Conservation (phyloP, 2,888 invertebrate genomes). For the Cacoxenus indagator region DNA sequence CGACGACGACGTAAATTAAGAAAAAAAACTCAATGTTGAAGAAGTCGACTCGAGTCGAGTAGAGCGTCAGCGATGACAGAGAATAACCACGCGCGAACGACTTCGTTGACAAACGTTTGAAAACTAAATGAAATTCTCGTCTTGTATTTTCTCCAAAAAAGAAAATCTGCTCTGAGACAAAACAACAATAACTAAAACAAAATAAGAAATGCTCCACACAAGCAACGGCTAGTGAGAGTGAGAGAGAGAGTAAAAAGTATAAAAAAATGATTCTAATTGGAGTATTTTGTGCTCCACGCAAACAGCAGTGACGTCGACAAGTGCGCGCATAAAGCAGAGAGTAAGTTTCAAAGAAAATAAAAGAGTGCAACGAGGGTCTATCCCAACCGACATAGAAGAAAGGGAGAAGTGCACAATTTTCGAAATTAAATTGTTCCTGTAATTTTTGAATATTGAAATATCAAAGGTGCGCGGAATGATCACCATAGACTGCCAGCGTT, state of each 20-base stretch:
- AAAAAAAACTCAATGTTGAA: conserved; percentile 2
- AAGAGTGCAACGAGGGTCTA: too few species aligned
- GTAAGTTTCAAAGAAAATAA: too few species aligned
- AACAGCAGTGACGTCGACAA: conserved; percentile 5
- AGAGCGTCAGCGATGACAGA: conserved; percentile 1
- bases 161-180: neutral
- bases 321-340: conserved; percentile 15
- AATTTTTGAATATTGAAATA: too few species aligned
- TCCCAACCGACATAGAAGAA: neutral
- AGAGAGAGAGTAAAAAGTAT: neutral
- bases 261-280: neutral
- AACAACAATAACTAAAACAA: conserved; percentile 10
- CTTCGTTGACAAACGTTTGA: conserved; percentile 54
- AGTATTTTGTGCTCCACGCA: conserved; percentile 1
- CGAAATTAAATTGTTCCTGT: too few species aligned
- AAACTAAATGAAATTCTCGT: conserved; percentile 57
- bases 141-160: conserved; percentile 45
- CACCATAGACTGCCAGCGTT: too few species aligned
- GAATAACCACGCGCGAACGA: conserved; percentile 34
- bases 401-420: too few species aligned
- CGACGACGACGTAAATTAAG: conserved; percentile 44
- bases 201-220: neutral
- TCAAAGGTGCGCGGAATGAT: too few species aligned
- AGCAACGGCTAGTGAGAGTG: neutral
- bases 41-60: neutral